Conservation (phyloP, 2,797 vertebrate genomes). For the Balearica regulorum region DNA sequence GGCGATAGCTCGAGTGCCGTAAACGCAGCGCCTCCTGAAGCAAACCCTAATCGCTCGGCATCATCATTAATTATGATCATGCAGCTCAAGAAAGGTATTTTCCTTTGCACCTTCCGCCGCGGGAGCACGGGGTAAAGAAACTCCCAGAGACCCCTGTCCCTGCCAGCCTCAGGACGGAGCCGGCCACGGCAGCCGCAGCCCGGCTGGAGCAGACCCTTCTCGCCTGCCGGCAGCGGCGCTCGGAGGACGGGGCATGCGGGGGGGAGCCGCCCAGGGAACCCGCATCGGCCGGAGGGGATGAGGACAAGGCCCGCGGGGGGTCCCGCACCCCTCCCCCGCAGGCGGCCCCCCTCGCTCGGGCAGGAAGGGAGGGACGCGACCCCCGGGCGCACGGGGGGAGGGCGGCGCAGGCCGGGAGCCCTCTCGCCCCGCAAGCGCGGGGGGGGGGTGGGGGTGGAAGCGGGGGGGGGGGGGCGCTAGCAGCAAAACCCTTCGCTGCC, state of each 20-base stretch:
- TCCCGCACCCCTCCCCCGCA: not conserved
- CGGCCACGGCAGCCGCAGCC: not conserved
- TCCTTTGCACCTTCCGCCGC: not conserved
- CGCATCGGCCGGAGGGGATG: no score
- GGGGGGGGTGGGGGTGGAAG: no score
- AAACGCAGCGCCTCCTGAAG: not conserved
- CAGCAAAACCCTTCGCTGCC: no score
- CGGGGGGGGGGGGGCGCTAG: no score
- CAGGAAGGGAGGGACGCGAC: not conserved
- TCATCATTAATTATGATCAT: fast-evolving
- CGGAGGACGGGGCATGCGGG: no score
- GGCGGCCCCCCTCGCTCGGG: not conserved
- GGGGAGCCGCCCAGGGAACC: fast-evolving
- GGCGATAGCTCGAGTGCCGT: not conserved
- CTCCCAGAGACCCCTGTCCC: fast-evolving
- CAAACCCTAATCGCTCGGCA: not conserved
- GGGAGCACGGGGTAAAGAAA: no score
- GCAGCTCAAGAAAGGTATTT: fast-evolving
- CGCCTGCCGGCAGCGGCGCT: not conserved
- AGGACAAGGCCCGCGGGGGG: fast-evolving
- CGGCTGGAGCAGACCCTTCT: not conserved
- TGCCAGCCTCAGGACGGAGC: not conserved
- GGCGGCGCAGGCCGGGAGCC: not conserved
- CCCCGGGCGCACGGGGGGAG: not conserved
- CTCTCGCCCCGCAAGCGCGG: not conserved